Conservation (phyloP, 2,797 vertebrate genomes). For the Acanthurus lineatus region DNA sequence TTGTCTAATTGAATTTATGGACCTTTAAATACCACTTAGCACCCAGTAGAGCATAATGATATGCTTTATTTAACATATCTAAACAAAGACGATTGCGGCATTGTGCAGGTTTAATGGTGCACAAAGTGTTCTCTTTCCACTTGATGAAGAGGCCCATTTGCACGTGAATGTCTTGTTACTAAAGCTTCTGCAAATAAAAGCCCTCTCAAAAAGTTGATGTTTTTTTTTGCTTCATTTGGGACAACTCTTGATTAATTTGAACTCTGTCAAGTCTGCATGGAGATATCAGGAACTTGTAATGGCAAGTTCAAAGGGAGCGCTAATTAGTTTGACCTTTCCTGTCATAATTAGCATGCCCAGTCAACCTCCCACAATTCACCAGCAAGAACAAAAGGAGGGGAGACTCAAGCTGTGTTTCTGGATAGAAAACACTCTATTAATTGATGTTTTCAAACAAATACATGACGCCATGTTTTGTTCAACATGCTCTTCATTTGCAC, state of each 20-base stretch:
- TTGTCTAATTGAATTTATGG: constrained; percentile 90
- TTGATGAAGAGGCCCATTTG: constrained; percentile 74
- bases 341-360: constrained; percentile 84
- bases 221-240: constrained; percentile 53
- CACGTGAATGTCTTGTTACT: constrained; percentile 46
- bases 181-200: constrained; percentile 57
- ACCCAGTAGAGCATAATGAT: constrained; percentile 84
- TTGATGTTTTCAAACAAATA: constrained; percentile 59
- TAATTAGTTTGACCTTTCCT: constrained; percentile 89
- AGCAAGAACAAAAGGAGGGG: constrained; percentile 78
- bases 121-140: constrained; percentile 74
- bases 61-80: constrained; percentile 87
- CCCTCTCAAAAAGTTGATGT: constrained; percentile 8
- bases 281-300: constrained; percentile 64
- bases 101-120: constrained; percentile 82
- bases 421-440: constrained; percentile 53
- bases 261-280: constrained; percentile 73
- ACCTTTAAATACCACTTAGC: constrained; percentile 88
- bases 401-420: constrained; percentile 61
- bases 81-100: constrained; percentile 85
- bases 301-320: constrained; percentile 81
- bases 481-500: constrained; percentile 44
- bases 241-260: constrained; percentile 70
- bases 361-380: constrained; percentile 76
- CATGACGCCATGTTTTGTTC: constrained; percentile 41